Evolutionary conservation across 2,888 invertebrate species (phyloP).

Genomic region (Hofmannophila pseudospretella): DNA sequence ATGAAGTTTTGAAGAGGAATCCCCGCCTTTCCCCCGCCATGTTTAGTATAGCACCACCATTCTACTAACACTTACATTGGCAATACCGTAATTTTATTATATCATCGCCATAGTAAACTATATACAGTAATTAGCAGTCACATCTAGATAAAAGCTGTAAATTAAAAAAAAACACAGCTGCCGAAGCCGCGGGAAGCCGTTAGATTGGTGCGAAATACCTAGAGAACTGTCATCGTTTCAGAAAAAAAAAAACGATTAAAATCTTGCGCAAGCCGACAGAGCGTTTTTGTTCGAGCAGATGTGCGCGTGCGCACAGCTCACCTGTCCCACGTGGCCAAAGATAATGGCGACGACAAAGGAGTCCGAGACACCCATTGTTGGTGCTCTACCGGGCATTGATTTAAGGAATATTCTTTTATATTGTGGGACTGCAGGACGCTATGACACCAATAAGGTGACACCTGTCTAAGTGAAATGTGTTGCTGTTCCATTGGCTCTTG

Average conservation of each 20-base stretch:
- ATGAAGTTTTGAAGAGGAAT: too few species aligned
- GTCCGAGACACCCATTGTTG: conserved; percentile 53
- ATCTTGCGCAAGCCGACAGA: conserved; percentile 69
- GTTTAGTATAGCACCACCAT: too few species aligned
- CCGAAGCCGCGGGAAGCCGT: conserved; percentile 39
- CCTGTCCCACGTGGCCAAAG: conserved; percentile 72
- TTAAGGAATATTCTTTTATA: conserved; percentile 43
- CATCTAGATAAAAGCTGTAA: conserved; percentile 10
- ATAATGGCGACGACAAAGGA: conserved; percentile 57
- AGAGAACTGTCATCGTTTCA: conserved; percentile 62
- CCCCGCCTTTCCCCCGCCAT: too few species aligned
- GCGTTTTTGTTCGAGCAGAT: conserved; percentile 59
- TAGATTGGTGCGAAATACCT: conserved; percentile 60
- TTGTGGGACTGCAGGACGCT: conserved; percentile 22
- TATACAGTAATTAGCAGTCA: too few species aligned
- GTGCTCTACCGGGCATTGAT: conserved; percentile 50
- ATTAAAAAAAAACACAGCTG: conserved; percentile 40
- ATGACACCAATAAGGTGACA: conserved; percentile 25
- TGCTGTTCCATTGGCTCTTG: background rate
- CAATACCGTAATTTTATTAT: too few species aligned
- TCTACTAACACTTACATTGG: too few species aligned
- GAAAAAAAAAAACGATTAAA: conserved; percentile 63
- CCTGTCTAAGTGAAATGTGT: conserved; percentile 31
- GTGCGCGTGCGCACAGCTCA: conserved; percentile 66
- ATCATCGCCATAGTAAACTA: too few species aligned